phyloP scores from a whole-genome alignment of 2,888 invertebrate species.

The Aleiodes testaceus region DNA sequence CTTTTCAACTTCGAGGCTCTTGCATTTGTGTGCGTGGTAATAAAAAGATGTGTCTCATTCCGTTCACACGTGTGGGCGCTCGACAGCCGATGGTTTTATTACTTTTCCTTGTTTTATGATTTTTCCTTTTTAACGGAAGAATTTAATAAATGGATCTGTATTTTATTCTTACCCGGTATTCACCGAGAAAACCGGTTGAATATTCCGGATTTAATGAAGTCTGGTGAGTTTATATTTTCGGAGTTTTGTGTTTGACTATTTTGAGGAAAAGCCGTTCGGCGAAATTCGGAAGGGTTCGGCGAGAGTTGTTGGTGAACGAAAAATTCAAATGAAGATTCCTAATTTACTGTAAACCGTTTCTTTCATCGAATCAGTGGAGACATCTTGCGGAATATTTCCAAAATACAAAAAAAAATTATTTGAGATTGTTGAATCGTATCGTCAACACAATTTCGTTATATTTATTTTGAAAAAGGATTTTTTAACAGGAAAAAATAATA shows the following conservation, averaged over 20 bases:
- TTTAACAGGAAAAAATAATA: no score
- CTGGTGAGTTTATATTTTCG: neutral
- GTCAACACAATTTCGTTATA: neutral
- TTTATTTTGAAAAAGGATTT: no score
- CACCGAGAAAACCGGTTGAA: neutral
- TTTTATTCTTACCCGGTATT: neutral
- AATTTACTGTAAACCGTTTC: neutral
- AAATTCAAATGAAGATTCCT: neutral
- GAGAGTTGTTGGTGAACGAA: no score
- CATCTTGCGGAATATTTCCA: neutral
- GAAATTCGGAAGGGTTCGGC: conserved; percentile 10
- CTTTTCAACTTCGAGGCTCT: neutral
- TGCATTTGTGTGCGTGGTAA: neutral
- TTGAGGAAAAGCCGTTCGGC: neutral
- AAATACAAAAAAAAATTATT: neutral
- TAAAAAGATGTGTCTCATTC: conserved; percentile 4
- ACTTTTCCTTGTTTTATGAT: neutral
- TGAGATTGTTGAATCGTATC: neutral
- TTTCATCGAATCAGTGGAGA: neutral
- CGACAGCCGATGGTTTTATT: neutral
- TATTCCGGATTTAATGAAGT: neutral
- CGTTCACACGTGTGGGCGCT: conserved; percentile 3
- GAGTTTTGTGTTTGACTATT: neutral
- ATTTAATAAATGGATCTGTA: neutral
- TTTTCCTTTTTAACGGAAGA: neutral